Evolutionary conservation across 2,797 vertebrate species (phyloP).

Genomic region (Clamator glandarius): DNA sequence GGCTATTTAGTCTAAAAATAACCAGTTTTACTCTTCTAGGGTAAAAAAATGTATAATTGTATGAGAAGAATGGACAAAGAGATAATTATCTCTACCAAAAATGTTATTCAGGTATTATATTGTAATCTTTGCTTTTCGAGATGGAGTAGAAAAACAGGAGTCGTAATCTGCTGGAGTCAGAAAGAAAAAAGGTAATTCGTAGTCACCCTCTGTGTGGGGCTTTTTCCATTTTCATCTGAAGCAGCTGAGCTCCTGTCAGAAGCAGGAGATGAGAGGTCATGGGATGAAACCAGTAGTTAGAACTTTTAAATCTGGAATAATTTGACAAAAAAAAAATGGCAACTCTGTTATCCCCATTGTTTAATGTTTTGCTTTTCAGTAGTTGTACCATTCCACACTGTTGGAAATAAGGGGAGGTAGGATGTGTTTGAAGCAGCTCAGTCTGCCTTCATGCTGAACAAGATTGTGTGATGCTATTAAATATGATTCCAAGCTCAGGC

Average conservation of each 20-base stretch:
- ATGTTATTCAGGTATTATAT: neutral
- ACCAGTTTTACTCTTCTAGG: neutral
- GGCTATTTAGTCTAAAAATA: neutral
- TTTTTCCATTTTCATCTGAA: neutral
- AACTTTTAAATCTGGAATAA: neutral
- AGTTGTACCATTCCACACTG: neutral
- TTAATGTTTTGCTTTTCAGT: neutral
- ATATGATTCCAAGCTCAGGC: neutral
- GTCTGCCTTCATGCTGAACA: neutral
- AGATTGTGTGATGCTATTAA: neutral
- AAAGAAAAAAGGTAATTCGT: neutral
- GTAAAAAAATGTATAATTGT: neutral
- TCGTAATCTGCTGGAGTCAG: neutral
- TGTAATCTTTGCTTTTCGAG: neutral
- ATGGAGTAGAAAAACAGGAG: neutral
- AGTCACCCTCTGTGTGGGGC: neutral
- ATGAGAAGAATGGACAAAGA: neutral
- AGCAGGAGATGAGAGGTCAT: neutral
- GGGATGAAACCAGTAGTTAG: neutral
- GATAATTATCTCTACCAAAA: neutral
- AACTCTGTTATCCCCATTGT: neutral
- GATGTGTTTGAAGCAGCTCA: neutral
- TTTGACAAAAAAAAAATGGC: neutral
- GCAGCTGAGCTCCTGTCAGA: neutral
- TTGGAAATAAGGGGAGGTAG: neutral